Conservation (phyloP, 2,888 invertebrate species). For the Callinectes sapidus region DNA sequence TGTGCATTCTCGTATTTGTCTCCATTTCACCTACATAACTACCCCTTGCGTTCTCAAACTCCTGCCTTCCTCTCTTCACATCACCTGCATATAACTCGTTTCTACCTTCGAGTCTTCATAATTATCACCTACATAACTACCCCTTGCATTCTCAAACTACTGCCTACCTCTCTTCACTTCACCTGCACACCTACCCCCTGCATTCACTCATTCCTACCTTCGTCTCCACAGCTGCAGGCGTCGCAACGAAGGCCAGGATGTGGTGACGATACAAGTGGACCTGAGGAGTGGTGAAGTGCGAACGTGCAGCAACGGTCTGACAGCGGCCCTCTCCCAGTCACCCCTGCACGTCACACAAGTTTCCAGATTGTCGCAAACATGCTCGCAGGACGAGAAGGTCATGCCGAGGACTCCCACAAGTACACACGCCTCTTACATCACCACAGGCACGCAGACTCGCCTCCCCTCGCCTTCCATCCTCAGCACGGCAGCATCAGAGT, state of each 20-base stretch:
- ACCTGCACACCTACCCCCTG: too few relatives aligned
- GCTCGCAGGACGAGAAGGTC: not conserved
- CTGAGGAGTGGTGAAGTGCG: not conserved
- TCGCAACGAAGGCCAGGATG: not conserved
- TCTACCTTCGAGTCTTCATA: too few relatives aligned
- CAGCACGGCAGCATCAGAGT: not conserved
- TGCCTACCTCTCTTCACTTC: too few relatives aligned
- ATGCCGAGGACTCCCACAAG: not conserved
- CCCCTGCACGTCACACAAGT: not conserved
- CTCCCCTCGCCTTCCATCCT: not conserved
- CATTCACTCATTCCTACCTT: too few relatives aligned
- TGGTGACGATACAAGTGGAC: not conserved
- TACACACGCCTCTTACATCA: not conserved
- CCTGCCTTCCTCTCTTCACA: too few relatives aligned
- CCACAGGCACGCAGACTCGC: not conserved
- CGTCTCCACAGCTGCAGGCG: not conserved
- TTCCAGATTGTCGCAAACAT: not conserved
- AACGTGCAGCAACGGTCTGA: not conserved
- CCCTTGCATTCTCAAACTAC: too few relatives aligned
- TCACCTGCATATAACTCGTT: too few relatives aligned
- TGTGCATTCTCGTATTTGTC: too few relatives aligned
- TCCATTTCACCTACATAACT: too few relatives aligned
- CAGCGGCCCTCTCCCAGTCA: not conserved
- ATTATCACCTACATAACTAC: too few relatives aligned
- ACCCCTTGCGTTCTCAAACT: too few relatives aligned